phyloP scores from a whole-genome alignment of 2,888 invertebrate genomes.

The Caenorhabditis angaria region DNA sequence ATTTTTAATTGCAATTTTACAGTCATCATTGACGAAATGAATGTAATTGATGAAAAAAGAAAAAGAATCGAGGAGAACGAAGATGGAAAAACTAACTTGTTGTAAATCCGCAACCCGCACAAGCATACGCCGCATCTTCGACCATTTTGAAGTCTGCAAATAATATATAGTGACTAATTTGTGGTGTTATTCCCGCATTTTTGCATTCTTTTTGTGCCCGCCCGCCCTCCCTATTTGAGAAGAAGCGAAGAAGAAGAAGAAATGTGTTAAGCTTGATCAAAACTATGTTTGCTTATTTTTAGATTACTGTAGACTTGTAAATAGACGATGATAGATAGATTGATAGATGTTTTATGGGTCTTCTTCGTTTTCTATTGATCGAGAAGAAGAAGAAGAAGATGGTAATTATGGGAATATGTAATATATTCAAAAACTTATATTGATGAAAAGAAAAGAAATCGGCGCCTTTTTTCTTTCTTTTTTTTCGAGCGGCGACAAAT shows the following conservation, averaged over 20 bases:
- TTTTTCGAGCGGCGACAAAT: too few relatives aligned
- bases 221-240: too few relatives aligned
- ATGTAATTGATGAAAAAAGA: not conserved
- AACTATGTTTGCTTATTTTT: not conserved
- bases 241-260: not conserved
- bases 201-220: constrained; percentile 3
- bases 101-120: constrained; percentile 55
- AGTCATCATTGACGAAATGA: not conserved
- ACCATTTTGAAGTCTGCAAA: constrained; percentile 55
- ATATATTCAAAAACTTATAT: not conserved
- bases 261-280: not conserved
- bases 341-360: too few relatives aligned
- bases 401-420: constrained; percentile 33
- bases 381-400: too few relatives aligned
- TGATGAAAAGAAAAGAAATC: too few relatives aligned
- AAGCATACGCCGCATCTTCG: constrained; percentile 57
- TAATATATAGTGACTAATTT: constrained; percentile 30
- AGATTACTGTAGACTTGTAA: constrained; percentile 10
- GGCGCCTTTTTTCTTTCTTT: too few relatives aligned
- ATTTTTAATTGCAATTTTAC: constrained; percentile 4
- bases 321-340: not conserved
- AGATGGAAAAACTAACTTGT: constrained; percentile 47
- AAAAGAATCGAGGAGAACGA: constrained; percentile 5
- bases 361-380: not conserved
- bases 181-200: not conserved